Conservation (phyloP, 2,113 vertebrate genomes). For the Suricata suricatta region DNA sequence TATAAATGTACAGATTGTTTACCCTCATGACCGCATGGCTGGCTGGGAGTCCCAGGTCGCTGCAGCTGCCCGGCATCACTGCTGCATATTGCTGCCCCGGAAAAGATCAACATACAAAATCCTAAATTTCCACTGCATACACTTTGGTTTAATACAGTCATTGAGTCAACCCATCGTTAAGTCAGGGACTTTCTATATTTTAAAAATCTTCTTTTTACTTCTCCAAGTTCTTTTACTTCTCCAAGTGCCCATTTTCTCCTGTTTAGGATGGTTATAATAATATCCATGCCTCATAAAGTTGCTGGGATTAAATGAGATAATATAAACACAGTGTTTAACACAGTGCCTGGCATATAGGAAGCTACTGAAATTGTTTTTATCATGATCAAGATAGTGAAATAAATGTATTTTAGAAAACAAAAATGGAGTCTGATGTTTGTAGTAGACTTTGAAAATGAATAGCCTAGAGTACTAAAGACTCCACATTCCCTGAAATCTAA, state of each 20-base stretch:
- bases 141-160: neutral
- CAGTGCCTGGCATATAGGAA: neutral
- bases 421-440: constrained; percentile 33
- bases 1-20: neutral
- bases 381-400: constrained; percentile 35
- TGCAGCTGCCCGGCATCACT: neutral
- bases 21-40: neutral
- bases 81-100: neutral
- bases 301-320: constrained; percentile 54
- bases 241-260: constrained; percentile 38
- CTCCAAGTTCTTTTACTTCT: constrained; percentile 22
- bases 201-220: neutral
- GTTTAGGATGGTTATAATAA: neutral
- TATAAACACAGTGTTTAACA: constrained; percentile 15
- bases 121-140: neutral
- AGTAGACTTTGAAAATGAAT: constrained; percentile 47
- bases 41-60: neutral
- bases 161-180: neutral
- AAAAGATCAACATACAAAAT: neutral
- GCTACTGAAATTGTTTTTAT: constrained; percentile 32
- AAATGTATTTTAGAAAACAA: constrained; percentile 50
- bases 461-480: neutral
- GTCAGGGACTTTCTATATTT: neutral
- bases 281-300: neutral
- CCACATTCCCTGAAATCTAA: neutral